These are phyloP conservation scores for Dicrurus megarhynchus DNA, from an alignment of 2,113 vertebrate species.

Conservation along the genomic window DNA sequence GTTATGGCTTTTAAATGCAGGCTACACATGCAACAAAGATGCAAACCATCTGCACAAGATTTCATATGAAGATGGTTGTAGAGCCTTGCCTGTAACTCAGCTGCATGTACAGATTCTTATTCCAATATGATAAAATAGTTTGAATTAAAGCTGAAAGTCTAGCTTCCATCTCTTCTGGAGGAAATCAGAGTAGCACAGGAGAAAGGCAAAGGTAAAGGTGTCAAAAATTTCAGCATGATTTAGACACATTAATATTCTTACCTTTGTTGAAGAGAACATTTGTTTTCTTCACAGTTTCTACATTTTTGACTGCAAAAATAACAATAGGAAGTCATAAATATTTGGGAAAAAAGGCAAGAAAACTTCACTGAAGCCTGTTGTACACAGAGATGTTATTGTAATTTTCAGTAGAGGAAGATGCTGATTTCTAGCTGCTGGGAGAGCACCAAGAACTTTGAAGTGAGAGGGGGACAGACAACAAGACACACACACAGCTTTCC, in stretches of 20 bases:
- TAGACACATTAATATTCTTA: not conserved
- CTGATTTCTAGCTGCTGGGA: not conserved
- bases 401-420: not conserved
- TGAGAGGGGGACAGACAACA: not conserved
- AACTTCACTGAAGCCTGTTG: not conserved
- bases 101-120: not conserved
- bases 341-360: not conserved
- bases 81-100: not conserved
- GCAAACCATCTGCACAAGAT: not conserved
- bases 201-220: not conserved
- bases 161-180: not conserved
- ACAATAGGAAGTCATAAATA: not conserved
- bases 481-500: not conserved
- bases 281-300: not conserved
- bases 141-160: not conserved
- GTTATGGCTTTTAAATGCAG: not conserved
- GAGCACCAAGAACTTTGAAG: not conserved
- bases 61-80: not conserved
- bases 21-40: not conserved
- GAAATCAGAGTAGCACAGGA: not conserved
- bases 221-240: not conserved
- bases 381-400: not conserved
- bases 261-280: not conserved
- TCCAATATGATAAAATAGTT: not conserved
- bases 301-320: slow-evolving; percentile 21